Percentiles rank a stretch among this genome's conserved stretches.
Evolutionary conservation across 1,140 invertebrate genomes (phyloP).

Genomic region (Philotrypesis tridentata): DNA sequence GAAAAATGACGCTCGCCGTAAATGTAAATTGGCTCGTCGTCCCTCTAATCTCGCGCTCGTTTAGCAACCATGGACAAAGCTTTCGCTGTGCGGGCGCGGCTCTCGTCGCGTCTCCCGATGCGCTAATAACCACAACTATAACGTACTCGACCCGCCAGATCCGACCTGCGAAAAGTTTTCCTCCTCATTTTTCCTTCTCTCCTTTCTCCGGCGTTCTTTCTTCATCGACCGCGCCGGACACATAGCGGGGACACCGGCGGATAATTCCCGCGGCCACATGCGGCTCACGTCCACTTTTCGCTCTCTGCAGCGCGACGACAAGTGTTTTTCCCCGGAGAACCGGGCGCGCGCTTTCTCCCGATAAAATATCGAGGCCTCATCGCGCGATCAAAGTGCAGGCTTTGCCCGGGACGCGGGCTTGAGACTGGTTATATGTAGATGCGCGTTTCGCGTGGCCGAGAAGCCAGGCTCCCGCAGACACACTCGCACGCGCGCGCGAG

Average conservation of each 20-base stretch:
- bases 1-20: slow-evolving; percentile 55
- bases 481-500: background rate
- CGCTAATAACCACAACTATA: too few relatives aligned
- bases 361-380: background rate
- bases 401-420: background rate
- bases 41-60: slow-evolving; percentile 57
- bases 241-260: too few relatives aligned
- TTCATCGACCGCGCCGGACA: too few relatives aligned
- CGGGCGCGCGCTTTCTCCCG: background rate
- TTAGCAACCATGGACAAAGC: slow-evolving; percentile 28
- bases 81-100: too few relatives aligned
- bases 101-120: slow-evolving; percentile 57
- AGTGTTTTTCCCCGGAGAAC: background rate
- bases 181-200: too few relatives aligned
- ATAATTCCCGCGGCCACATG: too few relatives aligned
- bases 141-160: too few relatives aligned
- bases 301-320: background rate
- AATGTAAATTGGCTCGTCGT: slow-evolving; percentile 57
- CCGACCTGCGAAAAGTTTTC: too few relatives aligned
- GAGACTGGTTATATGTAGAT: background rate
- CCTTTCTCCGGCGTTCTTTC: too few relatives aligned
- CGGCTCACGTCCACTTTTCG: background rate
- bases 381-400: slow-evolving; percentile 8
- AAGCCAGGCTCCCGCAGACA: background rate
- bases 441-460: slow-evolving; percentile 16